A percentile compares a stretch with the other conserved stretches of the same genome.
These are phyloP conservation scores for Muscina levida DNA, from an alignment of 2,888 invertebrate genomes.

Conservation along the genomic window DNA sequence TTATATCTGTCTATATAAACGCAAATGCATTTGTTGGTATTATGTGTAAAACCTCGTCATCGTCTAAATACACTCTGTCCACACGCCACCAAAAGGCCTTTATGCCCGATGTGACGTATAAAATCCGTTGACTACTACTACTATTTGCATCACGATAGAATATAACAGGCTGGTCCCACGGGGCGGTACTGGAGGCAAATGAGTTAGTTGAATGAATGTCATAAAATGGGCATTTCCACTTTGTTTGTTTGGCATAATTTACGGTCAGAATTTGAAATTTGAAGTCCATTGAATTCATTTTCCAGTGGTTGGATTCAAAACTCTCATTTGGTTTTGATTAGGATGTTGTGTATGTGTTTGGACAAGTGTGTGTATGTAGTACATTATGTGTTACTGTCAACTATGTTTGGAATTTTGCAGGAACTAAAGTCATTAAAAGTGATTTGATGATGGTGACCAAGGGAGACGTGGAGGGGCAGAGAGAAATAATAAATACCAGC, in stretches of 20 bases:
- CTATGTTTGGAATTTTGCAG: too few species aligned
- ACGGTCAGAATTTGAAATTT: slow-evolving; percentile 54
- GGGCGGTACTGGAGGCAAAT: slow-evolving; percentile 34
- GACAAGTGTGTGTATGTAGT: slow-evolving; percentile 1
- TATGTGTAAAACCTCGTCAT: not conserved
- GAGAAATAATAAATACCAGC: not conserved
- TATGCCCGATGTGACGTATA: not conserved
- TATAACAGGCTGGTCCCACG: not conserved
- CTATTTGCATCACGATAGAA: not conserved
- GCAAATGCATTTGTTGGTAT: not conserved
- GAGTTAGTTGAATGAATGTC: slow-evolving; percentile 51
- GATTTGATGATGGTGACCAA: too few species aligned
- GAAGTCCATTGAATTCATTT: slow-evolving; percentile 50
- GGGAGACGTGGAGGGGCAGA: not conserved
- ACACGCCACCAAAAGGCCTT: not conserved
- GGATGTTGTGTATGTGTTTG: not conserved
- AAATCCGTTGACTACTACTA: slow-evolving; percentile 2
- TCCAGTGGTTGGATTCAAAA: slow-evolving; percentile 29
- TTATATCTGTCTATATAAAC: too few species aligned
- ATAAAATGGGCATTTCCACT: slow-evolving; percentile 60
- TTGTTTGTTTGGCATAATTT: slow-evolving; percentile 63
- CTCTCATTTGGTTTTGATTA: slow-evolving; percentile 38
- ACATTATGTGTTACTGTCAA: not conserved
- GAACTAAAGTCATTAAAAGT: too few species aligned
- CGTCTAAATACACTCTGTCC: not conserved